phyloP scores from a whole-genome alignment of 2,797 vertebrate species.

The Distichodus sexfasciatus region DNA sequence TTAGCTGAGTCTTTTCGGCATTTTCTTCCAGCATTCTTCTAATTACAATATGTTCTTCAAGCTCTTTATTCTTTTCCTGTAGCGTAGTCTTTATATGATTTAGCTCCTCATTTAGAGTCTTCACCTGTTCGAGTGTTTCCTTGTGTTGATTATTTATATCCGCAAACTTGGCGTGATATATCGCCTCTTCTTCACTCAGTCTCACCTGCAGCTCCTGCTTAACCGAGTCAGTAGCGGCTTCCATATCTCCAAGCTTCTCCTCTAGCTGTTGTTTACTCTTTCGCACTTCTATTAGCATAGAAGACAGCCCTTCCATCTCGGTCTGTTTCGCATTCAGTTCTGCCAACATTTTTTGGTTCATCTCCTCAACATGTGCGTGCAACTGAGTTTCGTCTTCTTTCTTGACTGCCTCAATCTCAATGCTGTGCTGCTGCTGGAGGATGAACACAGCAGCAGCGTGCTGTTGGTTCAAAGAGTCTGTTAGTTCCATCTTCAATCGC shows the following conservation, averaged over 20 bases:
- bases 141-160: constrained; percentile 75
- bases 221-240: constrained; percentile 58
- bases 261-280: constrained; percentile 77
- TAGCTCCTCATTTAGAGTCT: constrained; percentile 81
- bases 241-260: constrained; percentile 69
- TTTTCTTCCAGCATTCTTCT: constrained; percentile 72
- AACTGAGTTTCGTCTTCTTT: constrained; percentile 86
- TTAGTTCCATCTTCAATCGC: constrained; percentile 71
- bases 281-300: constrained; percentile 80
- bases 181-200: constrained; percentile 73
- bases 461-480: constrained; percentile 68
- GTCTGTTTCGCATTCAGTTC: constrained; percentile 88
- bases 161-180: constrained; percentile 73
- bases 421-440: constrained; percentile 72
- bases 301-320: constrained; percentile 83
- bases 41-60: constrained; percentile 67
- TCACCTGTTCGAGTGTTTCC: constrained; percentile 71
- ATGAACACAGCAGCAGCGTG: constrained; percentile 72
- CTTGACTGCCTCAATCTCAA: constrained; percentile 73
- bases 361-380: constrained; percentile 83
- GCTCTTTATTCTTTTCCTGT: constrained; percentile 78
- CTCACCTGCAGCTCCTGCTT: constrained; percentile 72
- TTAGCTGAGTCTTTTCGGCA: constrained; percentile 64
- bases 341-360: constrained; percentile 90
- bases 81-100: constrained; percentile 77